Base-by-base conservation (phyloP, 2,888 invertebrate genomes). In the Orthosia gothica region DNA sequence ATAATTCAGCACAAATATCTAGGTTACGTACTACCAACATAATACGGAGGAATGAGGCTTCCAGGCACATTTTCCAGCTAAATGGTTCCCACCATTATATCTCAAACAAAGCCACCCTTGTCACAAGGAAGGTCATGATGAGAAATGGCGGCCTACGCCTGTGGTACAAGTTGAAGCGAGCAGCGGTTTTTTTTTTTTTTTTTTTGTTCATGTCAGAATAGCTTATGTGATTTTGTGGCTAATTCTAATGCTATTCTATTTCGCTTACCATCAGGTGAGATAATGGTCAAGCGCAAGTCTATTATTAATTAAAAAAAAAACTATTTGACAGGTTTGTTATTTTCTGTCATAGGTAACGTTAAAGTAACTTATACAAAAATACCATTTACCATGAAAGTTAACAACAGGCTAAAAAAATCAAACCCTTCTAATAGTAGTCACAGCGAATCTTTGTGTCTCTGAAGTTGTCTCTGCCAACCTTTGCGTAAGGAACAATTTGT, bases 51-150 rank as follows among this genome's bases (percentile, higher is more conserved):
- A 86, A 84, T 85, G 89, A 88, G 89, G 87, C 87, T 89, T 88
- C 89, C 88, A 89, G 91, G 89, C 91, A 92, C 82, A 91, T 92
- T 92, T 93, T 93, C 91, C 93, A 91, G 91, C 91, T 93, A 92
- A 94, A 93, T 92, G 93, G 91, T 92, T 93, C 91, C 89, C 91
- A 92, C 92, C 91, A 92, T 94, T 93, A 94, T 92, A 91, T 89
- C 90, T 88, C 88, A 89, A 93, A 94, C 93, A 94, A 93, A 94
- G 94, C 92, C 88, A 93, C 93, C 94, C 93, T 92, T 93, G 94
- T 93, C 93, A 93, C 90, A 87, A 90, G 88, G 90, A 93, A 95
- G 94, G 94, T 91, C 94, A 89, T 91, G 91, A 93, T 93, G 93
- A 94, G 94, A 93, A 94, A 94, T 93, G 91, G 90, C 92, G 89